A percentile compares a stretch with the other conserved stretches of the same genome.
Conservation (phyloP, 2,113 vertebrate genomes). For the Bungarus multicinctus region DNA sequence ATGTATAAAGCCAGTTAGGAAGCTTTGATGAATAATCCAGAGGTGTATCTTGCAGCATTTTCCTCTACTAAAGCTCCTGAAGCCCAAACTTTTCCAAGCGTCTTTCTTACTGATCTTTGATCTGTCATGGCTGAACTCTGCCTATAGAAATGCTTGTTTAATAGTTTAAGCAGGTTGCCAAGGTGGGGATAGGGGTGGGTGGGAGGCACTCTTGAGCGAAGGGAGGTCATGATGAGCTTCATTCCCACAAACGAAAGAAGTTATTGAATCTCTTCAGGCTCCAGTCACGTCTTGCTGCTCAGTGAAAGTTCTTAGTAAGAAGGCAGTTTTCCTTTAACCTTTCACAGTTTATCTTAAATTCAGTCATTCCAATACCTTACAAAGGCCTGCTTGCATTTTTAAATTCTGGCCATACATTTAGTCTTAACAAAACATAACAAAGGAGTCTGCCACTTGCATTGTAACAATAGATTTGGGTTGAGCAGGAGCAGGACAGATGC, state of each 20-base stretch:
- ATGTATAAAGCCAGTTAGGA: background rate
- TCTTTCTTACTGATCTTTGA: background rate
- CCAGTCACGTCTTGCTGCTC: fast-evolving
- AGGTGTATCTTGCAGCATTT: background rate
- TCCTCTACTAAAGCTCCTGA: background rate
- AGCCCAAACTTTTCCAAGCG: background rate
- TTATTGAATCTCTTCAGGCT: background rate
- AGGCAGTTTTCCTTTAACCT: background rate
- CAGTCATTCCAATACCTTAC: background rate
- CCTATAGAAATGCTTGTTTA: background rate
- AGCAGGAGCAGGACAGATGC: background rate
- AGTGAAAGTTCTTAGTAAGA: fast-evolving
- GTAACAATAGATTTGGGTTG: background rate
- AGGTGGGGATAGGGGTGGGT: background rate
- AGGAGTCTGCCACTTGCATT: background rate
- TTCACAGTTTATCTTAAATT: background rate
- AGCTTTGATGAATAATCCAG: background rate
- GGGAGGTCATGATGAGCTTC: fast-evolving
- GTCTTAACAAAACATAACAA: background rate
- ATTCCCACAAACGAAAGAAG: background rate
- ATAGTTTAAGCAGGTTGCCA: background rate
- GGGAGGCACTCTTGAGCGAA: background rate
- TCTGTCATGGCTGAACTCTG: background rate
- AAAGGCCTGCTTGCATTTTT: background rate
- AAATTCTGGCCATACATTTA: background rate